These are phyloP conservation scores for Anguilla pacifica DNA, from an alignment of 2,797 vertebrate genomes.

Conservation along the genomic window DNA sequence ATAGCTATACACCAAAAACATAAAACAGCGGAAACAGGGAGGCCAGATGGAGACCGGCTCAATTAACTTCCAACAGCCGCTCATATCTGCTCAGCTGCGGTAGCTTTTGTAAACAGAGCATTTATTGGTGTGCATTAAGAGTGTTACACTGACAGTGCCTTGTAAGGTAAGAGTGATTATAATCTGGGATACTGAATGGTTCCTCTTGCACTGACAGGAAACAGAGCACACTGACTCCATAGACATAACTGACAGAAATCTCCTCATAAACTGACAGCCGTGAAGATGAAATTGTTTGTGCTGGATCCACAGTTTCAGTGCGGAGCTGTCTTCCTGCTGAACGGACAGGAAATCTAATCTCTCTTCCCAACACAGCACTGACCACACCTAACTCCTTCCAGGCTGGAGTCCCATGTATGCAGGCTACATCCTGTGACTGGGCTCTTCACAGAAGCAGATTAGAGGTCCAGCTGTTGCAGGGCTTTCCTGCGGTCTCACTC, in stretches of 20 bases:
- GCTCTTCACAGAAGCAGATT: not conserved
- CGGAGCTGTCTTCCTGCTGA: not conserved
- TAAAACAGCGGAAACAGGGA: not conserved
- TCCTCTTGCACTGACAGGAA: not conserved
- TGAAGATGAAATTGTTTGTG: not conserved
- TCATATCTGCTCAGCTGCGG: not conserved
- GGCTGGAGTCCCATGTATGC: not conserved
- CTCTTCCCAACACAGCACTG: not conserved
- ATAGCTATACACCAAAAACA: not conserved
- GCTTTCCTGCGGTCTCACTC: not conserved
- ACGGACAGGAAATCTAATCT: not conserved
- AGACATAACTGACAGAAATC: not conserved
- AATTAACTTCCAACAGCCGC: not conserved
- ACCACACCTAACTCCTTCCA: not conserved
- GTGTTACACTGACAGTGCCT: constrained; percentile 8
- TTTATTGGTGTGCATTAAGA: constrained; percentile 18
- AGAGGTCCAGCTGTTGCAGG: not conserved
- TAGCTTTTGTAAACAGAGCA: not conserved
- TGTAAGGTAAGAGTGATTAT: constrained; percentile 11
- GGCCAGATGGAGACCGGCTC: not conserved
- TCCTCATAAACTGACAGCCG: not conserved
- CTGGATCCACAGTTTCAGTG: not conserved
- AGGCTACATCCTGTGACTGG: not conserved
- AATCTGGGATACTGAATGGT: not conserved
- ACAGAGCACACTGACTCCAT: not conserved